phyloP scores from a whole-genome alignment of 2,888 invertebrate genomes.

The Elegia similella region DNA sequence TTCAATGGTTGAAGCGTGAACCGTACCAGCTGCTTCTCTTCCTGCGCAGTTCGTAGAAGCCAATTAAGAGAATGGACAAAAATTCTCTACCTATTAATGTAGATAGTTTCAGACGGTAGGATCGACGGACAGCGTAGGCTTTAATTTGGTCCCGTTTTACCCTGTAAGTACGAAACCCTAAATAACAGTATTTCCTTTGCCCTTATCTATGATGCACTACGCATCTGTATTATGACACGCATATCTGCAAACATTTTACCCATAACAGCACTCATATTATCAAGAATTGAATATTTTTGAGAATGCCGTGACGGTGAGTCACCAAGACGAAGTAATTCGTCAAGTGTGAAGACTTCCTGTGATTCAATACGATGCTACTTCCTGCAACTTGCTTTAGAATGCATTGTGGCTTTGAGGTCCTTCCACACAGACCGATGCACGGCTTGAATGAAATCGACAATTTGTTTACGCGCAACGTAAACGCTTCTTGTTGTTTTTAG shows the following conservation, averaged over 20 bases:
- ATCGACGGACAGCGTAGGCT: too few species aligned
- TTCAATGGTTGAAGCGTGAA: too few species aligned
- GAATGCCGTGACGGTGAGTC: conserved; percentile 33
- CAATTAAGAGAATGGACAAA: too few species aligned
- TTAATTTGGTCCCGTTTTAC: too few species aligned
- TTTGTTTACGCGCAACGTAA: too few species aligned
- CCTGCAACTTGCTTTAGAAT: conserved; percentile 7
- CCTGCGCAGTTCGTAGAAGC: too few species aligned
- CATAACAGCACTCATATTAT: not conserved
- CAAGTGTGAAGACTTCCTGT: conserved; percentile 36
- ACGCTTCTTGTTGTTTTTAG: not conserved
- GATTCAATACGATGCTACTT: conserved; percentile 35
- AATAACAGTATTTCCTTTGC: not conserved
- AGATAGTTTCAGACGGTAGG: too few species aligned
- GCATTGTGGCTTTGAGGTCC: not conserved
- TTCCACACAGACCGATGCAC: not conserved
- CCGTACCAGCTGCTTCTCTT: too few species aligned
- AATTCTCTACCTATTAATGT: too few species aligned
- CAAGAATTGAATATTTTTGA: conserved; percentile 27
- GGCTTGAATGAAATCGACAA: too few species aligned
- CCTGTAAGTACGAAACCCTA: too few species aligned
- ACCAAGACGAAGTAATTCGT: conserved; percentile 30
- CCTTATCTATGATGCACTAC: not conserved
- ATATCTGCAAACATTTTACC: not conserved
- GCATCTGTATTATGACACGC: not conserved